Evolutionary conservation across 1,140 invertebrate genomes (phyloP).

Genomic region (Metaphire vulgaris): DNA sequence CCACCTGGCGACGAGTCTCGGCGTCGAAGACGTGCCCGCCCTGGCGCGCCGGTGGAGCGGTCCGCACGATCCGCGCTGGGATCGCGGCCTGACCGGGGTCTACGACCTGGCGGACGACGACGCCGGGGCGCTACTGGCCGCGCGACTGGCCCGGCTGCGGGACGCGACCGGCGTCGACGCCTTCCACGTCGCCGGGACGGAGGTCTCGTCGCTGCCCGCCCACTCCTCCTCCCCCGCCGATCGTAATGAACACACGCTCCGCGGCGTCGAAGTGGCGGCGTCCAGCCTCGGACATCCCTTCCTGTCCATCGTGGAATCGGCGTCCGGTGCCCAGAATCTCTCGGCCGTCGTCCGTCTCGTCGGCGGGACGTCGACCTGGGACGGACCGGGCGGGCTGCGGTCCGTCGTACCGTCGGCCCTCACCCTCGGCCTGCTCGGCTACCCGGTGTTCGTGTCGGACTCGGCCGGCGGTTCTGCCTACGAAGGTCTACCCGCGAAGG

Average conservation of each 20-base stretch:
- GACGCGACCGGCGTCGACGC: slow-evolving; percentile 64
- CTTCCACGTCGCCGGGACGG: slow-evolving; percentile 82
- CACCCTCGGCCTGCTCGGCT: slow-evolving; percentile 75
- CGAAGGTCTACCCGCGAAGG: slow-evolving; percentile 60
- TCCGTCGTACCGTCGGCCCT: slow-evolving; percentile 73
- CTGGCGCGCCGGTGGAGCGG: slow-evolving; percentile 21
- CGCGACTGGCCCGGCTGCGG: slow-evolving; percentile 56
- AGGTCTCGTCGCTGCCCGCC: slow-evolving; percentile 22
- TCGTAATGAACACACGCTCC: slow-evolving; percentile 22
- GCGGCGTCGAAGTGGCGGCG: slow-evolving; percentile 61
- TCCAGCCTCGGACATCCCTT: slow-evolving; percentile 36
- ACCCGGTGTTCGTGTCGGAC: slow-evolving; percentile 76
- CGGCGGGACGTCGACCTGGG: slow-evolving; percentile 77
- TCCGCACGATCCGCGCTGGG: slow-evolving; percentile 60
- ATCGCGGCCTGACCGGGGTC: slow-evolving; percentile 49
- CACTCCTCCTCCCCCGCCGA: slow-evolving; percentile 7
- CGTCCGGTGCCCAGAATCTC: slow-evolving; percentile 68
- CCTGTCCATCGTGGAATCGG: slow-evolving; percentile 48
- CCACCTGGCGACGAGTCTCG: slow-evolving; percentile 22
- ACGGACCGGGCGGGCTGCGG: slow-evolving; percentile 67
- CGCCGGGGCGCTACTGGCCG: slow-evolving; percentile 66
- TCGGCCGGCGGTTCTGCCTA: slow-evolving; percentile 64
- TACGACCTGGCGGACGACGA: slow-evolving; percentile 60
- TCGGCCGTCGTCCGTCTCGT: slow-evolving; percentile 79
- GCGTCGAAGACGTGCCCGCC: slow-evolving; percentile 21